Conservation (phyloP, 2,888 invertebrate species). For the Argyresthia goedartella region DNA sequence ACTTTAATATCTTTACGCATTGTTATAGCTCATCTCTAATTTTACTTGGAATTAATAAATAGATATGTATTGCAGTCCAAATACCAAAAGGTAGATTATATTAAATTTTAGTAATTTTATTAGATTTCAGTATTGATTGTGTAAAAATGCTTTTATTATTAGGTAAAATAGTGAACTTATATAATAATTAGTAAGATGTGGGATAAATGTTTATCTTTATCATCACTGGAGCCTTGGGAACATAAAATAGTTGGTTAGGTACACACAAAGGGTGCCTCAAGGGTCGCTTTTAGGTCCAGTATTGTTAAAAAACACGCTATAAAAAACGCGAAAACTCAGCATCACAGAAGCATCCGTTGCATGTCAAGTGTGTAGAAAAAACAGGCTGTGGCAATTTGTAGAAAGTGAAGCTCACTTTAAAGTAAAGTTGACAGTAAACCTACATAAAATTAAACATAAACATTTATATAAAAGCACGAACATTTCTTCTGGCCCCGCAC, state of each 20-base stretch:
- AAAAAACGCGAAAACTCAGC: too few relatives aligned
- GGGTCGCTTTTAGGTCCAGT: too few relatives aligned
- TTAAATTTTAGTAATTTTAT: neutral
- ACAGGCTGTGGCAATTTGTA: too few relatives aligned
- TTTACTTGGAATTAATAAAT: neutral
- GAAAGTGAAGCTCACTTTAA: too few relatives aligned
- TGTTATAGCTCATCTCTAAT: neutral
- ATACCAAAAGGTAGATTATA: neutral
- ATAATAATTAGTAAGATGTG: neutral
- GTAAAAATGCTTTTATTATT: neutral
- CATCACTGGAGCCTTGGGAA: slow-evolving; percentile 1
- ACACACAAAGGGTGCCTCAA: neutral
- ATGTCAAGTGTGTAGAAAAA: too few relatives aligned
- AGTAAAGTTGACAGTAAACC: too few relatives aligned
- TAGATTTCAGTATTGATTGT: neutral
- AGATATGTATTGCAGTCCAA: neutral
- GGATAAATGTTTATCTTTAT: neutral
- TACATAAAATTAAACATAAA: too few relatives aligned
- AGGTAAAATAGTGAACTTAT: neutral
- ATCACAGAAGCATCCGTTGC: too few relatives aligned
- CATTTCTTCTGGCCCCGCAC: too few relatives aligned
- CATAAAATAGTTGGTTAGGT: neutral
- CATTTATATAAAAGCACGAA: too few relatives aligned
- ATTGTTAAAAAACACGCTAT: too few relatives aligned
- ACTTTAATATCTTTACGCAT: too few relatives aligned